phyloP scores from a whole-genome alignment of 2,888 invertebrate species.

The Hybos culiciformis region DNA sequence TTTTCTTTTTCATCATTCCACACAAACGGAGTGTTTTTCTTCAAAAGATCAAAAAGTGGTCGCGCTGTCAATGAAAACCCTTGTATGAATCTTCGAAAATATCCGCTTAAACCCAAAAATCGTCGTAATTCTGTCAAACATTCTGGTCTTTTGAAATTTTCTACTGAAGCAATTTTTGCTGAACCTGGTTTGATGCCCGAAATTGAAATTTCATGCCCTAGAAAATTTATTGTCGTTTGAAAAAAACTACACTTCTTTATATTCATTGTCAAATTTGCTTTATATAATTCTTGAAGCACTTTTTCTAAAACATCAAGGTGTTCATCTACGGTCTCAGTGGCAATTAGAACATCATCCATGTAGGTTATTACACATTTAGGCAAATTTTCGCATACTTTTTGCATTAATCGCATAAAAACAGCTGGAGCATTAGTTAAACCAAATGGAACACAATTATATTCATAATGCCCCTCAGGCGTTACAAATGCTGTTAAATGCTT shows the following conservation, averaged over 20 bases:
- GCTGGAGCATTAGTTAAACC: slow-evolving; percentile 19
- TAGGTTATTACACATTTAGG: neutral
- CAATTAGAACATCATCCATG: slow-evolving; percentile 3
- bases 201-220: slow-evolving; percentile 1
- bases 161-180: slow-evolving; percentile 16
- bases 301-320: neutral
- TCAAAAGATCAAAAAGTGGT: slow-evolving; percentile 17
- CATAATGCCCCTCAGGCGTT: slow-evolving; percentile 20
- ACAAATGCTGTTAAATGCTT: slow-evolving; percentile 18
- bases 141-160: too few relatives aligned
- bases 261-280: neutral
- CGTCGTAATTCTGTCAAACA: slow-evolving; percentile 15
- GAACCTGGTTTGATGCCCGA: slow-evolving; percentile 1
- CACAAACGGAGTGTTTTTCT: slow-evolving; percentile 12
- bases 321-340: neutral
- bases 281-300: neutral
- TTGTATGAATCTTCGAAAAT: slow-evolving; percentile 22
- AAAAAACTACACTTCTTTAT: slow-evolving; percentile 1
- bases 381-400: neutral
- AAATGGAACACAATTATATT: slow-evolving; percentile 21
- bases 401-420: slow-evolving; percentile 12
- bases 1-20: slow-evolving; percentile 10
- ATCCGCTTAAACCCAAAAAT: slow-evolving; percentile 22
- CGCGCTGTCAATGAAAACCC: slow-evolving; percentile 16
- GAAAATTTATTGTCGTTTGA: neutral